Conservation (phyloP, 2,113 vertebrate genomes). For the Malurus cyaneus region DNA sequence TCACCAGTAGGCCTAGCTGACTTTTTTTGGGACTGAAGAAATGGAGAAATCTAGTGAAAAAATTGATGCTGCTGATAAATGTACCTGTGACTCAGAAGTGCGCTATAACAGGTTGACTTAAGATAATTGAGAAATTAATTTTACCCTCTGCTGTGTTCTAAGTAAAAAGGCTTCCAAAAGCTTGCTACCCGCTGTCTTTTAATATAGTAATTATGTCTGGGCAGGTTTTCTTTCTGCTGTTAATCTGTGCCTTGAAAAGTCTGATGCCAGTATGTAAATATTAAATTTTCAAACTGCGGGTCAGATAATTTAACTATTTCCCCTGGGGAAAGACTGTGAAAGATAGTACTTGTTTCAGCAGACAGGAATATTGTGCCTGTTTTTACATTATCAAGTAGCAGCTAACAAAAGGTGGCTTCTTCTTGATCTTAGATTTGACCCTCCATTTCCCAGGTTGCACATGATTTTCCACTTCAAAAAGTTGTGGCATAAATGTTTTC, state of each 20-base stretch:
- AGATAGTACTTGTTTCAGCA: neutral
- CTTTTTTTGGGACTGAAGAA: neutral
- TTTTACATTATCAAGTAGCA: neutral
- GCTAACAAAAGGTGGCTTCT: neutral
- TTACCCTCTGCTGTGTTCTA: constrained; percentile 32
- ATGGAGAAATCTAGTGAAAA: neutral
- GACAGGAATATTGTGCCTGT: neutral
- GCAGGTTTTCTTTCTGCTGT: neutral
- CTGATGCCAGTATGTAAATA: neutral
- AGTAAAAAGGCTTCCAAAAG: constrained; percentile 18
- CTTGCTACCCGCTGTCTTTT: constrained; percentile 43
- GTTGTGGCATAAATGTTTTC: neutral
- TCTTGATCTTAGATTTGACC: neutral
- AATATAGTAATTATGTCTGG: constrained; percentile 31
- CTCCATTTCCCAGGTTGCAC: neutral
- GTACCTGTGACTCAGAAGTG: neutral
- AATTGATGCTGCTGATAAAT: constrained; percentile 6
- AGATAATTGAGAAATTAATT: constrained; percentile 52
- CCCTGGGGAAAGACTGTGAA: neutral
- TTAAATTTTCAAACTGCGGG: neutral
- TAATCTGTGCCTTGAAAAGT: neutral
- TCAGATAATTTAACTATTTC: constrained; percentile 6
- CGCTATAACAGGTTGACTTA: constrained; percentile 11
- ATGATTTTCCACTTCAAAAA: neutral
- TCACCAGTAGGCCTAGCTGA: constrained; percentile 25